These are phyloP conservation scores for Symphodus melops DNA, from an alignment of 2,113 vertebrate genomes.

Conservation along the genomic window DNA sequence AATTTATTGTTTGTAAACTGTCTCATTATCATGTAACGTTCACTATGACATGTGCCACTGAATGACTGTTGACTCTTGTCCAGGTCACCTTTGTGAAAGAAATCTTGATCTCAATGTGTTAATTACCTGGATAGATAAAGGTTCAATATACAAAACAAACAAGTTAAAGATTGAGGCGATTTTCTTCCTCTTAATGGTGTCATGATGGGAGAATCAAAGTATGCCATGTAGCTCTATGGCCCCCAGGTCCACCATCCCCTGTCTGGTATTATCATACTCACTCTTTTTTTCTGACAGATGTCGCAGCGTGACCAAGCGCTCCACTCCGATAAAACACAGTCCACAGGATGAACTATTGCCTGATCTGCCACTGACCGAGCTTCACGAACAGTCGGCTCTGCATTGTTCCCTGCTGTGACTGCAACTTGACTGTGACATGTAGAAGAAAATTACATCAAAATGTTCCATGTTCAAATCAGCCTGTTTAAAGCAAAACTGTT, in stretches of 20 bases:
- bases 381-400: conserved; percentile 35
- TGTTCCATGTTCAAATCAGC: background rate
- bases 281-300: conserved; percentile 89
- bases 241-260: background rate
- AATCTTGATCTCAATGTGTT: too few relatives aligned
- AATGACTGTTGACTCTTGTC: too few relatives aligned
- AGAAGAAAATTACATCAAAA: conserved; percentile 3
- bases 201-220: too few relatives aligned
- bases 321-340: conserved; percentile 89
- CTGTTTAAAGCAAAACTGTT: background rate
- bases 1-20: too few relatives aligned
- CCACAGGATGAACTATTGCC: conserved; percentile 66
- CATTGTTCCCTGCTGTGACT: conserved; percentile 28
- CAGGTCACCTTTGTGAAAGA: too few relatives aligned
- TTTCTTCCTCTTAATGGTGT: too few relatives aligned
- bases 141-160: too few relatives aligned
- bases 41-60: too few relatives aligned
- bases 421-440: conserved; percentile 33
- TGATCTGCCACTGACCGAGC: conserved; percentile 36
- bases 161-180: too few relatives aligned
- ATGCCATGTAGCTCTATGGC: background rate
- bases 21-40: too few relatives aligned
- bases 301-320: conserved; percentile 91
- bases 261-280: conserved; percentile 74
- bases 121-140: too few relatives aligned